A percentile compares a stretch with the other conserved stretches of the same genome.
Conservation (phyloP, 1,140 invertebrate species). For the Hestina assimilis region DNA sequence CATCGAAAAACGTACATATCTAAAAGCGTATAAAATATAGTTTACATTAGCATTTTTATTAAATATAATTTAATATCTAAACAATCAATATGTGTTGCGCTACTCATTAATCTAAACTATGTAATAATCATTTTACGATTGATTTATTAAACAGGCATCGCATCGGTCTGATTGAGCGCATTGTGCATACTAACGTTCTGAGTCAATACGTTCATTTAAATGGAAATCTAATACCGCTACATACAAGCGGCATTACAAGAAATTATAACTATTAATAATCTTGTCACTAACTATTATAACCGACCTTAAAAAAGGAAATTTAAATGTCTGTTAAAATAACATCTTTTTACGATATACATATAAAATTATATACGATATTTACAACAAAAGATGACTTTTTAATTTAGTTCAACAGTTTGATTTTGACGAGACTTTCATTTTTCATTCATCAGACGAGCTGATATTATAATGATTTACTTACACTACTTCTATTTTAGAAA, state of each 20-base stretch:
- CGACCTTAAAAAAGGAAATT: no score
- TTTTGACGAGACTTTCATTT: no score
- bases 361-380: no score
- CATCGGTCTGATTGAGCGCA: conserved; percentile 23
- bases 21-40: not conserved
- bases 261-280: not conserved
- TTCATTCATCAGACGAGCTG: no score
- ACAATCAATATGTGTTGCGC: conserved; percentile 3
- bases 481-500: no score
- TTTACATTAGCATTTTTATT: not conserved
- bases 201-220: conserved; percentile 10
- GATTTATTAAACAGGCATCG: conserved; percentile 33
- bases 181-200: conserved; percentile 24
- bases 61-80: not conserved
- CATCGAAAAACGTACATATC: no score
- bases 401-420: no score
- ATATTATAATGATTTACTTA: no score
- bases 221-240: conserved; percentile 6
- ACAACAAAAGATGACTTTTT: no score
- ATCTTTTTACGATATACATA: no score
- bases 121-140: conserved; percentile 26
- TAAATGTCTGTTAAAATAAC: no score
- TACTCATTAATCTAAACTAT: conserved; percentile 28
- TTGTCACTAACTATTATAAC: no score
- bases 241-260: not conserved